phyloP scores from a whole-genome alignment of 2,113 vertebrate genomes.

The Malurus cyaneus region DNA sequence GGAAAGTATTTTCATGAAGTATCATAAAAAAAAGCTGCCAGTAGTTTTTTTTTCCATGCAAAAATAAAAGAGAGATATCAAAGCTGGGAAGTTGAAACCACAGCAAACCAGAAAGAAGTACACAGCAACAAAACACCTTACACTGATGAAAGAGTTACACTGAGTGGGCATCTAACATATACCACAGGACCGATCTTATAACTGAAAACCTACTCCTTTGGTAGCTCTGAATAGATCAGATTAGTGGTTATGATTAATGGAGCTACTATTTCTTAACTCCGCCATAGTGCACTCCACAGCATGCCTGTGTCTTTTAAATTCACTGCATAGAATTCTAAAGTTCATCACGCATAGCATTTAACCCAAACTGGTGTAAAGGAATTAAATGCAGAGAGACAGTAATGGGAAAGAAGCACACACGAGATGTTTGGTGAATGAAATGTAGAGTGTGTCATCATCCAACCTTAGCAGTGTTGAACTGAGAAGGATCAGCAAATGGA shows the following conservation, averaged over 20 bases:
- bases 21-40: background rate
- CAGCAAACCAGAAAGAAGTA: background rate
- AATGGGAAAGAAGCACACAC: conserved; percentile 19
- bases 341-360: conserved; percentile 19
- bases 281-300: too few relatives aligned
- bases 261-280: background rate
- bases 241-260: background rate
- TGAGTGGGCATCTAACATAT: background rate
- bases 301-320: background rate
- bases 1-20: background rate
- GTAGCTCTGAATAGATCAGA: background rate
- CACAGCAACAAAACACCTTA: background rate
- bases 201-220: background rate
- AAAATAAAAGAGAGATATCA: background rate
- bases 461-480: conserved; percentile 77
- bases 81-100: background rate
- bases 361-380: background rate
- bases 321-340: background rate
- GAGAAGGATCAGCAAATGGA: conserved; percentile 81
- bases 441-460: conserved; percentile 51
- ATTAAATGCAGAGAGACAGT: background rate
- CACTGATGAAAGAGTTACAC: conserved; percentile 2
- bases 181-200: background rate
- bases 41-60: background rate
- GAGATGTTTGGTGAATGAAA: conserved; percentile 28